phyloP scores from a whole-genome alignment of 2,797 vertebrate genomes.

The Coregonus ussuriensis region DNA sequence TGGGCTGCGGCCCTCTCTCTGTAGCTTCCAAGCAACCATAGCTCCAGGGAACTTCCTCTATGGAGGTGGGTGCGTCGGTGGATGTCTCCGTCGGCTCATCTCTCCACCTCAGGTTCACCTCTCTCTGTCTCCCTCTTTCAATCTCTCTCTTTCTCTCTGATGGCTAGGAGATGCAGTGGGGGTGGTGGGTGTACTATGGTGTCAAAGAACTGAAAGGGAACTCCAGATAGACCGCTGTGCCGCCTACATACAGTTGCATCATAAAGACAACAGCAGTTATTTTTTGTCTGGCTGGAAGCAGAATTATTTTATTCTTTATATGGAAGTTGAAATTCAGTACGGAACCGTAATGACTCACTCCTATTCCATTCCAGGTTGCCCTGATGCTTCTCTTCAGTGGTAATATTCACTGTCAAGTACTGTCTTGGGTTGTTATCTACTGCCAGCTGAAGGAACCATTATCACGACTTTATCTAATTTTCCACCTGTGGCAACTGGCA shows the following conservation, averaged over 20 bases:
- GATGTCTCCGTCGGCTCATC: conserved; percentile 53
- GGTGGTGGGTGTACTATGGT: conserved; percentile 66
- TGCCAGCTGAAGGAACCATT: neutral
- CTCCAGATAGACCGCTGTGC: conserved; percentile 56
- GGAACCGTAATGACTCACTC: conserved; percentile 65
- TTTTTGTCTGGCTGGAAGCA: no score
- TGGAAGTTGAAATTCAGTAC: conserved; percentile 52
- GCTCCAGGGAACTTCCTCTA: conserved; percentile 64
- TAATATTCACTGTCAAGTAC: neutral
- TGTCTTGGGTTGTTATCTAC: neutral
- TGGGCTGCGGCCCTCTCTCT: conserved; percentile 46
- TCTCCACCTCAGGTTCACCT: conserved; percentile 54
- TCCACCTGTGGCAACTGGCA: no score
- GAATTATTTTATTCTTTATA: neutral
- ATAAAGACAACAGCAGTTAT: conserved; percentile 44
- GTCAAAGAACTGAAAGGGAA: conserved; percentile 73
- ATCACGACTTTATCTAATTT: neutral
- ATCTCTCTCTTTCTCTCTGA: neutral
- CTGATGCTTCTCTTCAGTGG: neutral
- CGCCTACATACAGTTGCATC: conserved; percentile 58
- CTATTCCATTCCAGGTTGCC: conserved; percentile 30
- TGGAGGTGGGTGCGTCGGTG: conserved; percentile 63
- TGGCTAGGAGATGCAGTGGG: conserved; percentile 18
- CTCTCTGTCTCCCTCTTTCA: conserved; percentile 21
- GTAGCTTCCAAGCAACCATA: conserved; percentile 15